phyloP scores from a whole-genome alignment of 2,113 vertebrate genomes.

The Anguilla japonica region DNA sequence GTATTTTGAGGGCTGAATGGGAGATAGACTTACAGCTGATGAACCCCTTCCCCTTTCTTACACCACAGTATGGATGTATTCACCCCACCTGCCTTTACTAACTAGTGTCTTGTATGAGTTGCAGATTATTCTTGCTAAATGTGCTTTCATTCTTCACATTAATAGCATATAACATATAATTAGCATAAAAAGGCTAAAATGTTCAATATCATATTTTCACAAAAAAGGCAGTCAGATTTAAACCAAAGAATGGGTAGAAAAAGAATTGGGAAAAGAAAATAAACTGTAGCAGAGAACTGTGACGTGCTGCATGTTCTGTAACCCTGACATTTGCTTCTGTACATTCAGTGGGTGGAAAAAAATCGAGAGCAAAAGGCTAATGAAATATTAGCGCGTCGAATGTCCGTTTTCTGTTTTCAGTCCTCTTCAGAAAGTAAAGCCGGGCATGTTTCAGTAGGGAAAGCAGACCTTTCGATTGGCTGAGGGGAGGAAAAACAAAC shows the following conservation, averaged over 20 bases:
- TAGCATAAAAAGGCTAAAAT: background rate
- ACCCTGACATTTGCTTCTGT: background rate
- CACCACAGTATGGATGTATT: background rate
- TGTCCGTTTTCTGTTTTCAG: conserved; percentile 33
- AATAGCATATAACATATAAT: background rate
- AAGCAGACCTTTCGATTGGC: conserved; percentile 42
- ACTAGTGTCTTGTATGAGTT: background rate
- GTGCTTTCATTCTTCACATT: background rate
- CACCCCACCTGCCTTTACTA: background rate
- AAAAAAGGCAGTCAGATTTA: background rate
- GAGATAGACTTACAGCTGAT: background rate
- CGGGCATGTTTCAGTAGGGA: conserved; percentile 45
- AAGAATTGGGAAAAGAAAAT: background rate
- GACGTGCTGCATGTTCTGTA: background rate
- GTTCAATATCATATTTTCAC: background rate
- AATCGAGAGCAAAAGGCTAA: conserved; percentile 1
- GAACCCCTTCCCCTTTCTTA: background rate
- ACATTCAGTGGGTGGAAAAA: conserved; percentile 7
- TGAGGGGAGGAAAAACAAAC: conserved; percentile 45
- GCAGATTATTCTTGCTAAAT: background rate
- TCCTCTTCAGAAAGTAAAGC: conserved; percentile 45
- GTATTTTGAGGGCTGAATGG: background rate
- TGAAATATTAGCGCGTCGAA: conserved; percentile 22
- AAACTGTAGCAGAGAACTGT: background rate
- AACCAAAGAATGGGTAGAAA: background rate